phyloP scores from a whole-genome alignment of 1,140 invertebrate genomes.

The Camponotus vicinus region DNA sequence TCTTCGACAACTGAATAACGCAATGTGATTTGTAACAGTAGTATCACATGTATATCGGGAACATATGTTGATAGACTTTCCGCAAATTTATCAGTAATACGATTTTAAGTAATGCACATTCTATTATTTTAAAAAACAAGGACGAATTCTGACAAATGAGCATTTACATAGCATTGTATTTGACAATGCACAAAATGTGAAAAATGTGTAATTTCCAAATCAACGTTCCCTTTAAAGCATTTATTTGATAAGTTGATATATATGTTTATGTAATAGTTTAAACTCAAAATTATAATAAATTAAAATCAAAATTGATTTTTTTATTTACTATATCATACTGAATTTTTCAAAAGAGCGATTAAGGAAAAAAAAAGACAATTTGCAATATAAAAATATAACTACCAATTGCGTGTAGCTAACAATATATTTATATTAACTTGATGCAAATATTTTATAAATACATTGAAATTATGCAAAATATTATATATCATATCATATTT shows the following conservation, averaged over 20 bases:
- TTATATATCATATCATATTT: neutral
- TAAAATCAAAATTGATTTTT: neutral
- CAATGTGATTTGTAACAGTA: neutral
- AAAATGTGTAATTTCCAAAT: neutral
- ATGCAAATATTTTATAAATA: slow-evolving; percentile 19
- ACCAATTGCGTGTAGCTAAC: neutral
- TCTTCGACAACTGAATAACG: neutral
- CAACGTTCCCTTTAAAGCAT: neutral
- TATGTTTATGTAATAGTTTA: neutral
- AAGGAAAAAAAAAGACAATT: neutral
- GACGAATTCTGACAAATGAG: too few species aligned
- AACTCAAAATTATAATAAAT: neutral
- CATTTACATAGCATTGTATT: too few species aligned
- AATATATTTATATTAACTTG: neutral
- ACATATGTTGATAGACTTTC: neutral
- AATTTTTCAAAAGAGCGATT: too few species aligned
- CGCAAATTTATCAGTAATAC: slow-evolving; percentile 39
- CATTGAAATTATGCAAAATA: neutral
- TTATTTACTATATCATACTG: neutral
- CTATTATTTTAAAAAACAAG: neutral
- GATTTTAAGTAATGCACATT: slow-evolving; percentile 42
- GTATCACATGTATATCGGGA: neutral
- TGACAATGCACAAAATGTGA: neutral
- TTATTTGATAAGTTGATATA: neutral
- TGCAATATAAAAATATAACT: neutral